These are phyloP conservation scores for Melospiza georgiana DNA, from an alignment of 2,113 vertebrate genomes.

Conservation along the genomic window DNA sequence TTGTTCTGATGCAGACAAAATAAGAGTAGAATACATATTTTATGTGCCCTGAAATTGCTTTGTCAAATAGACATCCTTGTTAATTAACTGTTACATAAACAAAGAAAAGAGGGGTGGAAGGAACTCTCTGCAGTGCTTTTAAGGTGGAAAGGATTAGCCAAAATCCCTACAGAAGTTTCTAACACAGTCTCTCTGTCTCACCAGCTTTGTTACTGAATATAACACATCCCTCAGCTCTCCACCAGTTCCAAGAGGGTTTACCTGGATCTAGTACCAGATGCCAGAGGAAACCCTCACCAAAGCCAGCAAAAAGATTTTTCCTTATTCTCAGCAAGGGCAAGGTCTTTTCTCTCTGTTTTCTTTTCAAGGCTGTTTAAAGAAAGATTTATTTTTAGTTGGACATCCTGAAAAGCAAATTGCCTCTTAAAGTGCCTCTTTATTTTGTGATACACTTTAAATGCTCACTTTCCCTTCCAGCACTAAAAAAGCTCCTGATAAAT, in stretches of 20 bases:
- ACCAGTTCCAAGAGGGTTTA: background rate
- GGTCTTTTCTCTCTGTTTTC: background rate
- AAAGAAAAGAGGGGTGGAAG: background rate
- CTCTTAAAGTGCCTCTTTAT: conserved; percentile 13
- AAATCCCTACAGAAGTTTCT: background rate
- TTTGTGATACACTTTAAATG: conserved; percentile 21
- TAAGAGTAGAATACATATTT: background rate
- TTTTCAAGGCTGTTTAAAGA: conserved; percentile 10
- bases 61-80: background rate
- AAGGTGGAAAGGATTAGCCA: background rate
- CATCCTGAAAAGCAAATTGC: conserved; percentile 9
- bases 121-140: background rate
- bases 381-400: conserved; percentile 35
- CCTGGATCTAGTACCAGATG: background rate
- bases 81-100: background rate
- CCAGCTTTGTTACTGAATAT: background rate
- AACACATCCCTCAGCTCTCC: background rate
- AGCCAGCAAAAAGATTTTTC: background rate
- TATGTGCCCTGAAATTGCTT: background rate
- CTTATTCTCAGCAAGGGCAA: background rate
- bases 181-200: background rate
- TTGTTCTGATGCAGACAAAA: background rate
- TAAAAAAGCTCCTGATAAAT: conserved; percentile 26
- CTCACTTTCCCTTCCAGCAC: background rate
- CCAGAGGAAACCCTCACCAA: background rate